Evolutionary conservation across 2,113 vertebrate genomes (phyloP), one percentile per base, ranked within the genome.

Genomic region (Paramisgurnus dabryanus): DNA sequence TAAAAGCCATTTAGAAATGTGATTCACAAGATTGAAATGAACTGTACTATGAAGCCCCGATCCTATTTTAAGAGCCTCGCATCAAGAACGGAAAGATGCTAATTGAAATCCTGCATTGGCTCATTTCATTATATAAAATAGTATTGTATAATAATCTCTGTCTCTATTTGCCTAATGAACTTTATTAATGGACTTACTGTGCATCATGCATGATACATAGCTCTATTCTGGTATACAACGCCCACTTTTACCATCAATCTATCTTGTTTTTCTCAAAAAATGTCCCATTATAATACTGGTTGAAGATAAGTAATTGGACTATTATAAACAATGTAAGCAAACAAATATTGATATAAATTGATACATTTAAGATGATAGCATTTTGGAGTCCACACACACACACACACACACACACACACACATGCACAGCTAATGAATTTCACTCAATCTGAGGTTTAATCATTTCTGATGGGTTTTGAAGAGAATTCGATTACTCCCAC

Each of bases 401-500:
- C 22, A 22, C 22, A 22, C 55, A 73, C 45, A 1, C 27, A 27
- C 60, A 22, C 22, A 22, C 22, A 22, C 55, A 73, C 45, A 1
- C 27, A 27, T 43, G 27, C 71, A 73, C 39, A 0, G n/a, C 55
- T 60, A 73, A 61, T 73, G 71, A 73, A 60, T 73, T 73, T 60
- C 55, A 45, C 71, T 73, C 39, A 18, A 61, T 73, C 55, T 45
- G 40, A 45, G n/a, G 55, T 60, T 61, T 73, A 73, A 73, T 73
- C 5, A 73, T 60, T 60, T 45, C 70, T 73, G 70, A 73, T 73
- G 70, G 70, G 55, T 73, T 73, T 73, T 60, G 70, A 43, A 73
- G 70, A 73, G 55, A 73, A 73, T 73, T 73, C 45, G 55, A 73
- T 73, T 73, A 73, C n/a, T 18, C 70, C 55, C 55, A 73, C 40